phyloP scores from a whole-genome alignment of 2,888 invertebrate species.

The Atethmia centrago region DNA sequence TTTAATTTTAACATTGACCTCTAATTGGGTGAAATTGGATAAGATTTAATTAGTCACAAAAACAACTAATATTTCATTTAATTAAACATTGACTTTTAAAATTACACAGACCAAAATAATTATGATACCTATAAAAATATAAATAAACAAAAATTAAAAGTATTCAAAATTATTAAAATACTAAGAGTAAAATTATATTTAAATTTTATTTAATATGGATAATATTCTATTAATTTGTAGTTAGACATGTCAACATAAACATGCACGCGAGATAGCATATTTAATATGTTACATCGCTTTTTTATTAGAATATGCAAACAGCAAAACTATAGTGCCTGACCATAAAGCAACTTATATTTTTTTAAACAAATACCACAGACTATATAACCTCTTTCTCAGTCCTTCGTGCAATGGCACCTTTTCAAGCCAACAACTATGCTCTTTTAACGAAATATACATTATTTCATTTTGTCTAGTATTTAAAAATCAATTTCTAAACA shows the following conservation, averaged over 20 bases:
- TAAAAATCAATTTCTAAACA: constrained; percentile 35
- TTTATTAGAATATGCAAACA: constrained; percentile 53
- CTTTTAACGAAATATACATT: constrained; percentile 53
- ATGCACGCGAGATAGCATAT: constrained; percentile 57
- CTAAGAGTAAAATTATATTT: constrained; percentile 49
- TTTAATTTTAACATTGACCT: constrained; percentile 8
- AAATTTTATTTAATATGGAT: constrained; percentile 44
- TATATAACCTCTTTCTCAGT: constrained; percentile 58
- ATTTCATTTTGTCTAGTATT: constrained; percentile 50
- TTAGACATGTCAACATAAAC: constrained; percentile 52
- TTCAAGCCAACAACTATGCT: constrained; percentile 56
- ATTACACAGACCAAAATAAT: constrained; percentile 46
- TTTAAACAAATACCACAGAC: constrained; percentile 63
- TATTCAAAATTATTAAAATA: constrained; percentile 49
- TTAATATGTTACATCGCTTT: constrained; percentile 59
- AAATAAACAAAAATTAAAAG: constrained; percentile 43
- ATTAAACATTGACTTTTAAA: constrained; percentile 10
- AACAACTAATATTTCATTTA: too few species aligned
- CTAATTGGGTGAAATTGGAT: not conserved
- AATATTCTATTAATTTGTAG: constrained; percentile 41
- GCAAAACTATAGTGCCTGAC: constrained; percentile 52
- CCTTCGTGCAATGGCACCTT: constrained; percentile 64
- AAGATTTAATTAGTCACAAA: too few species aligned
- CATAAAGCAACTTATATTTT: constrained; percentile 54
- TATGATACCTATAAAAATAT: constrained; percentile 42